phyloP scores from a whole-genome alignment of 2,113 vertebrate species.

The Oryzias curvinotus region DNA sequence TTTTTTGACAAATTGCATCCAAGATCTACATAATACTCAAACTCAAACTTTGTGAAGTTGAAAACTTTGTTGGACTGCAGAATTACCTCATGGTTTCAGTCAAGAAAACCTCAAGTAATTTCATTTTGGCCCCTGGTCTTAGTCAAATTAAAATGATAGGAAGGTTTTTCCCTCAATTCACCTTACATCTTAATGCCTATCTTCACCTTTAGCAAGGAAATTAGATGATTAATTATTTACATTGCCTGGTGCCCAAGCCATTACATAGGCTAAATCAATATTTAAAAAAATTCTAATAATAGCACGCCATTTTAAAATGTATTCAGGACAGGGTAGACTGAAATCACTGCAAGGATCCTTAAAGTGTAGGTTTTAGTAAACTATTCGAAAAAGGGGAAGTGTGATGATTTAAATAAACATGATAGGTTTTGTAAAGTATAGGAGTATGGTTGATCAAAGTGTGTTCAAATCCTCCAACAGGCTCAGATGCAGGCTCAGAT shows the following conservation, averaged over 20 bases:
- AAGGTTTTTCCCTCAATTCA: slow-evolving; percentile 3
- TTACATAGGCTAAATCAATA: slow-evolving; percentile 56
- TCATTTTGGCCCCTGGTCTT: neutral
- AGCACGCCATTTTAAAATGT: slow-evolving; percentile 26
- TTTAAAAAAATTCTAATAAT: slow-evolving; percentile 53
- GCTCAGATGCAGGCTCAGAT: slow-evolving; percentile 23
- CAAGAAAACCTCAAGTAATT: neutral
- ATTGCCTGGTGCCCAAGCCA: slow-evolving; percentile 18
- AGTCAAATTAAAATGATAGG: neutral
- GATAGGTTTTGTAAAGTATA: neutral
- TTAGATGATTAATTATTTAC: slow-evolving; percentile 62
- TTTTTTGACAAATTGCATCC: too few species aligned
- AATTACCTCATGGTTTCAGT: neutral
- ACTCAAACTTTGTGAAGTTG: too few species aligned
- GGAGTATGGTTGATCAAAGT: neutral
- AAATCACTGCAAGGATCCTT: neutral
- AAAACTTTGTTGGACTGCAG: too few species aligned
- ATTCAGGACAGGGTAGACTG: slow-evolving; percentile 6
- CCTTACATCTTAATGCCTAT: slow-evolving; percentile 23
- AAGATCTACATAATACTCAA: too few species aligned
- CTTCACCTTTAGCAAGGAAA: slow-evolving; percentile 55
- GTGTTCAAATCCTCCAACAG: slow-evolving; percentile 1
- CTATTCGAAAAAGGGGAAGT: neutral
- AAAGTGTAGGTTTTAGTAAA: neutral
- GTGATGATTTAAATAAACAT: neutral